A percentile compares a stretch with the other conserved stretches of the same genome.
Conservation (phyloP, 1,140 invertebrate genomes). For the Drosophila parvula region DNA sequence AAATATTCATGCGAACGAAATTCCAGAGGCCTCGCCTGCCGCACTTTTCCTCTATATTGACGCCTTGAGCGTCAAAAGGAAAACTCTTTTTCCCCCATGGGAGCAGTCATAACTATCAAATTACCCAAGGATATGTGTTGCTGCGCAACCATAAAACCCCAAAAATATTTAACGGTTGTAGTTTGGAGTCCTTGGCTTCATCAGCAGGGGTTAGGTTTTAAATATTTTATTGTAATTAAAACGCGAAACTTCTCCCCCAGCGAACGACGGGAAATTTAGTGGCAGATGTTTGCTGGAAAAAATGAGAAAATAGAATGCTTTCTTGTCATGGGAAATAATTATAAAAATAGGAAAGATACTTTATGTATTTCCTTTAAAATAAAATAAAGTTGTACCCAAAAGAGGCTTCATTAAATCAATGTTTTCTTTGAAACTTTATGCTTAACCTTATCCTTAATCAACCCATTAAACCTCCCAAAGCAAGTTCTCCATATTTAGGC, state of each 20-base stretch:
- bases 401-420: background rate
- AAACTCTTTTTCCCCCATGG: background rate
- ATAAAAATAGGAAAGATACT: background rate
- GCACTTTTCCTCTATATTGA: slow-evolving; percentile 26
- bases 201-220: slow-evolving; percentile 33
- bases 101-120: slow-evolving; percentile 70
- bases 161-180: background rate
- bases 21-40: slow-evolving; percentile 21
- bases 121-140: slow-evolving; percentile 68
- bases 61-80: slow-evolving; percentile 7
- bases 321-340: background rate
- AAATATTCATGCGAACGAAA: slow-evolving; percentile 76
- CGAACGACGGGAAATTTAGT: slow-evolving; percentile 29
- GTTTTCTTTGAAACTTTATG: background rate
- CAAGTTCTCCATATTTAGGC: background rate
- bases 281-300: slow-evolving; percentile 26
- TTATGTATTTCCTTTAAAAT: background rate
- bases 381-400: background rate
- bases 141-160: slow-evolving; percentile 47
- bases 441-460: background rate
- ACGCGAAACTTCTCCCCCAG: slow-evolving; percentile 66
- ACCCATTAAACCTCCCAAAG: background rate
- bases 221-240: slow-evolving; percentile 80
- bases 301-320: background rate
- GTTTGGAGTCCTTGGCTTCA: background rate